phyloP scores from a whole-genome alignment of 1,140 invertebrate species.

The Luehdorfia chinensis region DNA sequence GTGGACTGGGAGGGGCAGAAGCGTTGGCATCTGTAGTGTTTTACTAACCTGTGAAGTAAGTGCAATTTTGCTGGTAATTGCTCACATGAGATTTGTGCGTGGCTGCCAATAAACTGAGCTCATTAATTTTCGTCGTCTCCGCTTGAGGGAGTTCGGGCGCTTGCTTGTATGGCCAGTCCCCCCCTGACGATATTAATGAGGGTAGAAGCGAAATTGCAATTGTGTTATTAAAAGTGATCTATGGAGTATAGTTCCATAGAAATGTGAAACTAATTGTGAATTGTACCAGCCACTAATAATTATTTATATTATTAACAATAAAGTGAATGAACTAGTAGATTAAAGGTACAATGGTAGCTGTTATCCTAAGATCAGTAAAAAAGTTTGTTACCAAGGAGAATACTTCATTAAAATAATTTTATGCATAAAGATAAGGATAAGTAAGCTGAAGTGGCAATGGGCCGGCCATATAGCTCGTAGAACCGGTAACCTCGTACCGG shows the following conservation, averaged over 20 bases:
- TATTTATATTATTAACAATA: constrained; percentile 38
- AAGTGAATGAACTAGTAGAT: constrained; percentile 20
- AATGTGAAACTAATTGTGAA: constrained; percentile 66
- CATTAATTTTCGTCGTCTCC: constrained; percentile 76
- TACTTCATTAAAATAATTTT: constrained; percentile 4
- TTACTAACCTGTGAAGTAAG: constrained; percentile 76
- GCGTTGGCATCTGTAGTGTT: constrained; percentile 63
- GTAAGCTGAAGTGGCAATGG: no score
- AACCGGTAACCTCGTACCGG: no score
- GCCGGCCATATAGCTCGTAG: no score
- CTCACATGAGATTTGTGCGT: constrained; percentile 76
- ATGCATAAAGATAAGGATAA: no score
- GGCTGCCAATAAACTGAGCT: constrained; percentile 76
- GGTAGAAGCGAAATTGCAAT: constrained; percentile 74
- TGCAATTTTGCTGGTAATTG: constrained; percentile 76
- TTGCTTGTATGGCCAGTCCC: constrained; percentile 77
- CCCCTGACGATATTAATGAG: constrained; percentile 78
- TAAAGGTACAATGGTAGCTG: neutral
- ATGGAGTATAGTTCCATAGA: constrained; percentile 50
- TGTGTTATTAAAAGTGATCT: constrained; percentile 63
- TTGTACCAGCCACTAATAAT: constrained; percentile 52
- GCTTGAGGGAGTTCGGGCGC: constrained; percentile 70
- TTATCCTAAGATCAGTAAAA: constrained; percentile 2
- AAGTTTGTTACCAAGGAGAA: neutral
- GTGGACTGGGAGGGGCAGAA: constrained; percentile 70